Evolutionary conservation across 2,113 vertebrate species (phyloP).

Genomic region (Anolis carolinensis): DNA sequence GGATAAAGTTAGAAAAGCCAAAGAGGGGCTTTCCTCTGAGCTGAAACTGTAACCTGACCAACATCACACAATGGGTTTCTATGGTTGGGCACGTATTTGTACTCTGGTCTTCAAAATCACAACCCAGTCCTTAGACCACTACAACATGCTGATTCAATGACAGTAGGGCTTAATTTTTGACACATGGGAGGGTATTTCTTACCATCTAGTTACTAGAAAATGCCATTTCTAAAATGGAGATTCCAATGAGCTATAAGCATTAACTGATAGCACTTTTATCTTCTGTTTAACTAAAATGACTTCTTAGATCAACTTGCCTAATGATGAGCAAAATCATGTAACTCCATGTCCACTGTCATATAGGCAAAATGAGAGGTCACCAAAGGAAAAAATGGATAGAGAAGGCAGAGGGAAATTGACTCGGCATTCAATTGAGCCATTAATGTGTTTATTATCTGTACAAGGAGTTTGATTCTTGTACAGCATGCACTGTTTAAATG

Average conservation of each 20-base stretch:
- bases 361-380: not conserved
- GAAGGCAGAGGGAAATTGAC: not conserved
- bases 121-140: too few relatives aligned
- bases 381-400: not conserved
- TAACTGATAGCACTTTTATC: not conserved
- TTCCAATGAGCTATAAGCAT: not conserved
- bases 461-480: constrained; percentile 13
- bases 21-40: too few relatives aligned
- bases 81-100: too few relatives aligned
- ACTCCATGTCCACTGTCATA: not conserved
- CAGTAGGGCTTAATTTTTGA: too few relatives aligned
- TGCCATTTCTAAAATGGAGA: too few relatives aligned
- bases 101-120: too few relatives aligned
- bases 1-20: too few relatives aligned
- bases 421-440: not conserved
- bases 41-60: too few relatives aligned
- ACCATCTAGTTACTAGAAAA: too few relatives aligned
- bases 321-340: not conserved
- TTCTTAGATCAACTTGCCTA: not conserved
- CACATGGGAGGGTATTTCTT: too few relatives aligned
- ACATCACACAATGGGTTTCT: too few relatives aligned
- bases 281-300: not conserved
- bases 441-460: not conserved
- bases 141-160: too few relatives aligned
- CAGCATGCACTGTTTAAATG: not conserved